phyloP scores from a whole-genome alignment of 2,113 vertebrate species.

The Manacus vitellinus region DNA sequence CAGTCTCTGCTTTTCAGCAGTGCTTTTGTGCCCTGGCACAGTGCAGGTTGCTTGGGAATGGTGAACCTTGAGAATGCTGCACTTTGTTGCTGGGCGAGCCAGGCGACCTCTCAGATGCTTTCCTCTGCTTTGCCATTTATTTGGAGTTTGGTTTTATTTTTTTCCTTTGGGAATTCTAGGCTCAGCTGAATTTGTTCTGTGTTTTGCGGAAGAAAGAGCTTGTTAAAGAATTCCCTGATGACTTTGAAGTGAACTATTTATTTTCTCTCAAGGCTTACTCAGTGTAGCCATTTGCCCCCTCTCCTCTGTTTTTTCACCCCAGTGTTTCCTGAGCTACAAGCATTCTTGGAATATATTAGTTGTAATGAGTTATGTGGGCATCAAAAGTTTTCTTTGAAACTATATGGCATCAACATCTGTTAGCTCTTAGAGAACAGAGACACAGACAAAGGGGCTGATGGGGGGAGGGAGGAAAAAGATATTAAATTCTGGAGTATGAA shows the following conservation, averaged over 20 bases:
- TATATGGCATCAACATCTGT: conserved; percentile 78
- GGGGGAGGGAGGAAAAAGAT: conserved; percentile 60
- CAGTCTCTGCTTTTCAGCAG: neutral
- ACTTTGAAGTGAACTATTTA: conserved; percentile 63
- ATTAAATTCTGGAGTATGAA: conserved; percentile 70
- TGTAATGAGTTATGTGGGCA: conserved; percentile 70
- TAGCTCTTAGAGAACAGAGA: conserved; percentile 78
- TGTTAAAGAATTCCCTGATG: conserved; percentile 58
- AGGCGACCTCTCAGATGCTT: neutral
- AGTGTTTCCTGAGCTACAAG: conserved; percentile 55
- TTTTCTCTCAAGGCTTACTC: conserved; percentile 58
- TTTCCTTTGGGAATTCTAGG: conserved; percentile 29
- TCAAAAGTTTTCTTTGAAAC: conserved; percentile 75
- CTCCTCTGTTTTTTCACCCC: conserved; percentile 50
- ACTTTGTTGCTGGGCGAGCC: neutral
- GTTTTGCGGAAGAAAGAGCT: conserved; percentile 47
- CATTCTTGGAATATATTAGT: conserved; percentile 72
- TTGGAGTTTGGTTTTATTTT: conserved; percentile 21
- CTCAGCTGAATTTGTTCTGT: conserved; percentile 27
- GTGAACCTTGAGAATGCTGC: neutral
- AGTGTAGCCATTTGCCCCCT: conserved; percentile 40
- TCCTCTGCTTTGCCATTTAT: neutral
- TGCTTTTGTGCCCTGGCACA: conserved; percentile 19
- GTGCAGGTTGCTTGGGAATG: conserved; percentile 37
- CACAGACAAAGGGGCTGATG: conserved; percentile 69